A percentile compares a stretch with the other conserved stretches of the same genome.
phyloP scores from a whole-genome alignment of 2,797 vertebrate genomes.

The Rhabdomys pumilio region DNA sequence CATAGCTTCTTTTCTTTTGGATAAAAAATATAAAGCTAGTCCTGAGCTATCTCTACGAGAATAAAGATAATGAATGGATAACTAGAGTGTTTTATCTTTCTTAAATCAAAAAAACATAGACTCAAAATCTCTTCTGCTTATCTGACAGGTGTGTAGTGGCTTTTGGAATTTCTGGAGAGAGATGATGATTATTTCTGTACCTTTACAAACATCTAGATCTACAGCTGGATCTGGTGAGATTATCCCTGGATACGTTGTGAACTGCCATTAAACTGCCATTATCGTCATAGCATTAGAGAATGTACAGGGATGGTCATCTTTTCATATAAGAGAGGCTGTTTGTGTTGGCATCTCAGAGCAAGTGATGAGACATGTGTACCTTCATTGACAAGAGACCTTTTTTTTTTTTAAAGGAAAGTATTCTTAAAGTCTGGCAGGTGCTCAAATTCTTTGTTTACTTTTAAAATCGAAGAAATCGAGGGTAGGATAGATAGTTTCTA shows the following conservation, averaged over 20 bases:
- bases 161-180: neutral
- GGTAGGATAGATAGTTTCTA: neutral
- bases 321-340: neutral
- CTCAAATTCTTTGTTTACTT: neutral
- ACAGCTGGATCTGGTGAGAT: neutral
- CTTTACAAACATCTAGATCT: neutral
- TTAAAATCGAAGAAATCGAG: neutral
- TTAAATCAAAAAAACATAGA: neutral
- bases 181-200: neutral
- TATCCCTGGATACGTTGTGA: no score
- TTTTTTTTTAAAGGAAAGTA: neutral
- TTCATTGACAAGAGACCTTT: slow-evolving; percentile 4
- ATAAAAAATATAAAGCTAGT: neutral
- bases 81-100: neutral
- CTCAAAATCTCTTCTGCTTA: neutral
- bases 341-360: neutral
- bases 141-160: neutral
- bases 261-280: neutral
- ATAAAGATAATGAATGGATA: neutral
- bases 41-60: neutral
- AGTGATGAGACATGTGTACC: neutral
- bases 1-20: neutral
- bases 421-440: neutral
- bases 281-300: neutral
- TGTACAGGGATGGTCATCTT: neutral